Evolutionary conservation across 2,113 vertebrate genomes (phyloP).

Genomic region (Anthoscopus minutus): DNA sequence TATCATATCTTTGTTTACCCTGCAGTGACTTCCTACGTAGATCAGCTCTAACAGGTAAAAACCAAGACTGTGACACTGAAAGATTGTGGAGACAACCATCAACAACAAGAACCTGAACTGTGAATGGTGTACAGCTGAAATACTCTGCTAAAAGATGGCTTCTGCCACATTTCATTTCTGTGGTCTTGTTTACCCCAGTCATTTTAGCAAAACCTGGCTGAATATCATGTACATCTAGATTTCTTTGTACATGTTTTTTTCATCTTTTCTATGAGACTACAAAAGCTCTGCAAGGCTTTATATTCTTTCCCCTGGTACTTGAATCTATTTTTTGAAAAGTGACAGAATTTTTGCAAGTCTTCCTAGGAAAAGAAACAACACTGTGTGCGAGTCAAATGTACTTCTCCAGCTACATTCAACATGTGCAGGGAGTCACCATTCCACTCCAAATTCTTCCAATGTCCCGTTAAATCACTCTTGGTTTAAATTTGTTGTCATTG

Average conservation of each 20-base stretch:
- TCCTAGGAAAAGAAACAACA: not conserved
- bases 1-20: not conserved
- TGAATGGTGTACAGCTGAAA: not conserved
- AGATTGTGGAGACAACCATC: not conserved
- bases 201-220: not conserved
- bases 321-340: not conserved
- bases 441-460: not conserved
- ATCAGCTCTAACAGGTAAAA: not conserved
- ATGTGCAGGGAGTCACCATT: not conserved
- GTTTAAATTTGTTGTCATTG: not conserved
- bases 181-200: not conserved
- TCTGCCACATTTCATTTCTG: not conserved
- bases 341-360: not conserved
- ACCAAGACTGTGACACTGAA: not conserved
- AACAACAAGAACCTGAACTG: not conserved
- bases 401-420: not conserved
- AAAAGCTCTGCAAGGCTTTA: not conserved
- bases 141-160: not conserved
- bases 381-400: not conserved
- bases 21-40: not conserved
- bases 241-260: not conserved
- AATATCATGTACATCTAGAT: not conserved
- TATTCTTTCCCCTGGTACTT: not conserved
- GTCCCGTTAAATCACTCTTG: not conserved
- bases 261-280: not conserved